Percentiles rank a stretch among this genome's conserved stretches.
Conservation (phyloP, 2,797 vertebrate genomes). For the Sebastes vulpes region DNA sequence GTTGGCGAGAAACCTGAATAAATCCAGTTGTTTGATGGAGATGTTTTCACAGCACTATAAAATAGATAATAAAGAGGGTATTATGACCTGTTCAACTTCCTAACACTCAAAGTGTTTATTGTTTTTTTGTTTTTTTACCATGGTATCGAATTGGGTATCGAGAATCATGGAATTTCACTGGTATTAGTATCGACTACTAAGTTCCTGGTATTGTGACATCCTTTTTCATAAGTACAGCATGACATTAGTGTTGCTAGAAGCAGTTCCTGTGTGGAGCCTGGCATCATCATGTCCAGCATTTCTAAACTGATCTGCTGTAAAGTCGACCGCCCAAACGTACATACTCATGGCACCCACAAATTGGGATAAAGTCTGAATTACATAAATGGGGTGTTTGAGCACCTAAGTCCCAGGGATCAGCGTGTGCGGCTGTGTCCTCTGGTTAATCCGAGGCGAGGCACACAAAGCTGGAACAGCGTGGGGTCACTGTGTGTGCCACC, state of each 20-base stretch:
- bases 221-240: not conserved
- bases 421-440: constrained; percentile 64
- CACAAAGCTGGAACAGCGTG: constrained; percentile 58
- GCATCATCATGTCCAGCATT: constrained; percentile 21
- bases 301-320: constrained; percentile 30
- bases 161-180: too few species aligned
- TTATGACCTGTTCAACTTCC: too few species aligned
- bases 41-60: too few species aligned
- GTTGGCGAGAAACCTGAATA: too few species aligned
- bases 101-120: too few species aligned
- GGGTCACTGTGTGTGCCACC: constrained; percentile 66
- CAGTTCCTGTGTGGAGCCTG: constrained; percentile 13
- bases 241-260: not conserved
- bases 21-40: too few species aligned
- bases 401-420: constrained; percentile 64
- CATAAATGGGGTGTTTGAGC: constrained; percentile 59
- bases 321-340: constrained; percentile 8
- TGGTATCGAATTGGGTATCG: too few species aligned
- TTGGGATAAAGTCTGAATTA: constrained; percentile 47
- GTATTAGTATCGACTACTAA: not conserved
- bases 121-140: too few species aligned
- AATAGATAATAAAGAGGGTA: too few species aligned
- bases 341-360: constrained; percentile 21
- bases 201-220: not conserved
- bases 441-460: constrained; percentile 45